Percentiles rank a stretch among this genome's conserved stretches.
Evolutionary conservation across 2,113 vertebrate species (phyloP).

Genomic region (Hystrix cristata): DNA sequence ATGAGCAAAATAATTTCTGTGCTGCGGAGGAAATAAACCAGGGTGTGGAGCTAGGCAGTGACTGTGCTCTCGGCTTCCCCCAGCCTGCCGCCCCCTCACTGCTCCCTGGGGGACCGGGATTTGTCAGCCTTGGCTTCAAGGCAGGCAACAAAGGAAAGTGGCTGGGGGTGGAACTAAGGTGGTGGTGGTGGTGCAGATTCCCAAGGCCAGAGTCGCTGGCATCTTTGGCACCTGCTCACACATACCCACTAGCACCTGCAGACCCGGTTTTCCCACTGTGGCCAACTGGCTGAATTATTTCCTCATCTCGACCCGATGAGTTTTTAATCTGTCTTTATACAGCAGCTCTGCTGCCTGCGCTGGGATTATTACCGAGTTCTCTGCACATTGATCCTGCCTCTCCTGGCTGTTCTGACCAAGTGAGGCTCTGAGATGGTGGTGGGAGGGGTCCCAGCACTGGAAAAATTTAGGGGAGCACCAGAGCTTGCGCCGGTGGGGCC

Average conservation of each 20-base stretch:
- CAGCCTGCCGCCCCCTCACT: slow-evolving; percentile 50
- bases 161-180: slow-evolving; percentile 27
- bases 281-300: slow-evolving; percentile 73
- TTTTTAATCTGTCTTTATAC: slow-evolving; percentile 83
- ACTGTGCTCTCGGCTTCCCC: background rate
- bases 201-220: background rate
- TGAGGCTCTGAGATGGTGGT: slow-evolving; percentile 4
- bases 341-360: slow-evolving; percentile 63
- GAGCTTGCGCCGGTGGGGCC: background rate
- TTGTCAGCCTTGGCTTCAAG: slow-evolving; percentile 75
- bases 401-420: slow-evolving; percentile 57
- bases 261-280: slow-evolving; percentile 56
- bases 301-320: slow-evolving; percentile 71
- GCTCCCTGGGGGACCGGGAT: slow-evolving; percentile 51
- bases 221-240: background rate
- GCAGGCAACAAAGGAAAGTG: slow-evolving; percentile 66
- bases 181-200: background rate
- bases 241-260: slow-evolving; percentile 11
- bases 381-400: slow-evolving; percentile 69
- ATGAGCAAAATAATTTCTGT: slow-evolving; percentile 62
- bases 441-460: background rate
- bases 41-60: slow-evolving; percentile 60
- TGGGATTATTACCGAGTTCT: slow-evolving; percentile 71
- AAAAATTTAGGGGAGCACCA: slow-evolving; percentile 24
- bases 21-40: slow-evolving; percentile 62